Evolutionary conservation across 2,888 invertebrate genomes (phyloP).

Genomic region (Exephanes ischioxanthus): DNA sequence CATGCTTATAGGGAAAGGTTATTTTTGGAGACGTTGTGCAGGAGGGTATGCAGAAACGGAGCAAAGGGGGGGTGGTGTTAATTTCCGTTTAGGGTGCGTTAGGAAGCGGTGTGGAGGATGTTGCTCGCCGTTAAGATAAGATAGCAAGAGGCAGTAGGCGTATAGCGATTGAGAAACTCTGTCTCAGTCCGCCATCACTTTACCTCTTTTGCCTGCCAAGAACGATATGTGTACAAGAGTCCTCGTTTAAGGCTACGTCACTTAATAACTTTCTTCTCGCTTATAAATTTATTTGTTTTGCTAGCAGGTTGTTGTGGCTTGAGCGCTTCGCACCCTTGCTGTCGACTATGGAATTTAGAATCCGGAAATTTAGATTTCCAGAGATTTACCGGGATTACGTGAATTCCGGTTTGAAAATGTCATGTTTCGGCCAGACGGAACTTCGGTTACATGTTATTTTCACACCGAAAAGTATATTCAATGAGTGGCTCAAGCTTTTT

Average conservation of each 20-base stretch:
- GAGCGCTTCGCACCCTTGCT: neutral
- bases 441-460: neutral
- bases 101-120: conserved; percentile 74
- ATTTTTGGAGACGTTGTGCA: neutral
- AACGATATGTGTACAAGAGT: conserved; percentile 7
- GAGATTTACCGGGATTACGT: neutral
- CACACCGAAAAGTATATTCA: neutral
- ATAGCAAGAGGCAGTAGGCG: conserved; percentile 76
- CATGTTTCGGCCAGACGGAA: neutral
- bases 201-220: conserved; percentile 30
- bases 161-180: conserved; percentile 46
- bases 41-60: neutral
- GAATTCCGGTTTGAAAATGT: neutral
- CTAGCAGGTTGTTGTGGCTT: neutral
- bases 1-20: conserved; percentile 6
- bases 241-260: neutral
- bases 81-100: conserved; percentile 84
- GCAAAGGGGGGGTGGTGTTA: conserved; percentile 78
- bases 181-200: conserved; percentile 67
- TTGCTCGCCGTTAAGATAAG: conserved; percentile 82
- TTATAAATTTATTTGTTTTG: neutral
- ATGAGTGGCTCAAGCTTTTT: neutral
- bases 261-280: neutral
- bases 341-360: neutral
- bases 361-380: neutral